phyloP scores from a whole-genome alignment of 35 echinoderm and acorn worm genomes.

The Chiridota heheva region DNA sequence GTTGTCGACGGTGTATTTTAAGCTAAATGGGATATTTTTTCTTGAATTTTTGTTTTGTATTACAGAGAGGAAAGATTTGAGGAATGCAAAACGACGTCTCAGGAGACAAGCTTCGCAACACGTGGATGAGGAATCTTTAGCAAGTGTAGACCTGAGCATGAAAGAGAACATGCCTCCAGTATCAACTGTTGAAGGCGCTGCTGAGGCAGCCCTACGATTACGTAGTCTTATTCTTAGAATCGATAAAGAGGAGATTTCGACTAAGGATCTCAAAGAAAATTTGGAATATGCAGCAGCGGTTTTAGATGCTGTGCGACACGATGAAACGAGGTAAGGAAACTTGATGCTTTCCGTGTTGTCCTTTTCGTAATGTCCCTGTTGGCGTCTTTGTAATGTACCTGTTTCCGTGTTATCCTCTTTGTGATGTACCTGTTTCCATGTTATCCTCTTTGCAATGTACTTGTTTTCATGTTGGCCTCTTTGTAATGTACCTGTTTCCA shows the following conservation, averaged over 20 bases:
- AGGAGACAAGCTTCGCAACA: conserved; percentile 69
- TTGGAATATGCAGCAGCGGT: conserved; percentile 78
- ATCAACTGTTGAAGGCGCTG: conserved; percentile 71
- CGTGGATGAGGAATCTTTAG: conserved; percentile 73
- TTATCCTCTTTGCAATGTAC: no score
- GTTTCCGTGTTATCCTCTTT: no score
- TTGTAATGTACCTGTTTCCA: no score
- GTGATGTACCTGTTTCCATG: no score
- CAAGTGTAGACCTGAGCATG: conserved; percentile 66
- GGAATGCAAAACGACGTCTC: conserved; percentile 58
- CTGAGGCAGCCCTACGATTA: conserved; percentile 72
- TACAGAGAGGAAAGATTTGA: conserved; percentile 35
- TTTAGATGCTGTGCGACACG: conserved; percentile 56
- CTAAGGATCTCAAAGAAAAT: conserved; percentile 69
- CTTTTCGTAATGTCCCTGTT: no score
- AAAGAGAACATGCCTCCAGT: conserved; percentile 67
- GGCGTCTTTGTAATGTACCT: no score
- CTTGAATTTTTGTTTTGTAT: background rate
- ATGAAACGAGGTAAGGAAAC: conserved; percentile 65
- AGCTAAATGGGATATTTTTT: no score
- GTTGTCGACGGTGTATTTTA: no score
- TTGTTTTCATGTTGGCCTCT: no score
- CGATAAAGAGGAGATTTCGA: conserved; percentile 76
- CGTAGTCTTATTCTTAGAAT: conserved; percentile 78
- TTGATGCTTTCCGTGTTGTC: no score